Percentiles rank a stretch among this genome's conserved stretches.
Conservation (phyloP, 2,113 vertebrate species). For the Cardinalis cardinalis region DNA sequence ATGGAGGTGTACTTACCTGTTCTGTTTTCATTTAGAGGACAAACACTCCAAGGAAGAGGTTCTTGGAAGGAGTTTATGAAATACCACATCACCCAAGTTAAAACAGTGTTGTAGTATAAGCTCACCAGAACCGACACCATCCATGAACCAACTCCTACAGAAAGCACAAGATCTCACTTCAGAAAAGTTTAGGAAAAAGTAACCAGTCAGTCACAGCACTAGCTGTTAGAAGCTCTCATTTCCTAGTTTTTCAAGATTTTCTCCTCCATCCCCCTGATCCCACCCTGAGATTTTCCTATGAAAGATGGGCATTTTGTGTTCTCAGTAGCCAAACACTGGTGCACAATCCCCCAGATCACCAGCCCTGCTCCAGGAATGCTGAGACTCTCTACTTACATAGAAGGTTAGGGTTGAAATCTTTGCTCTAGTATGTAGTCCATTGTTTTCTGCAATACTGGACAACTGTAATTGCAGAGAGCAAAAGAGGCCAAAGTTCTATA, state of each 20-base stretch:
- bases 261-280: not conserved
- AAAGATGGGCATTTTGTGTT: not conserved
- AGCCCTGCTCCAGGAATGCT: not conserved
- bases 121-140: conserved; percentile 73
- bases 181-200: not conserved
- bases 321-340: not conserved
- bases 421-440: not conserved
- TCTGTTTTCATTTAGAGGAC: conserved; percentile 75
- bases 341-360: not conserved
- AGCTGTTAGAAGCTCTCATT: not conserved
- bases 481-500: not conserved
- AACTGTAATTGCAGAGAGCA: not conserved
- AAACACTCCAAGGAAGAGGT: conserved; percentile 84
- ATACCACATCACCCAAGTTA: conserved; percentile 90
- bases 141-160: conserved; percentile 75
- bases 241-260: not conserved
- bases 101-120: conserved; percentile 85
- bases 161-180: not conserved
- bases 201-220: not conserved
- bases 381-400: accelerated
- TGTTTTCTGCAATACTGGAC: not conserved
- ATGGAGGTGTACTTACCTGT: conserved; percentile 71
- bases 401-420: not conserved
- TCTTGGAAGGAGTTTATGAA: conserved; percentile 86
- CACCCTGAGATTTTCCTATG: not conserved